These are phyloP conservation scores for Calephelis nemesis DNA, from an alignment of 1,140 invertebrate species.

Conservation along the genomic window DNA sequence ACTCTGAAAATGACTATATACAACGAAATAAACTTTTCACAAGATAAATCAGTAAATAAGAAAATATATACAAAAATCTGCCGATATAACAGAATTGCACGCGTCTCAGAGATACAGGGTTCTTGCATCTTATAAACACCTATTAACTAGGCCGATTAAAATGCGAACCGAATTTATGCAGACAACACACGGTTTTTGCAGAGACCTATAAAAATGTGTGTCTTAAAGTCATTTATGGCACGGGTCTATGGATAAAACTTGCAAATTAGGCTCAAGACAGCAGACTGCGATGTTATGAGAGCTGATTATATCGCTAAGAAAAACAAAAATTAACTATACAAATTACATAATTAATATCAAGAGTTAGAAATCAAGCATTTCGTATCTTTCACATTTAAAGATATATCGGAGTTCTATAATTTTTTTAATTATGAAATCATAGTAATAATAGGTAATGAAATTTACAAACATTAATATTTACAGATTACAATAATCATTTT, in stretches of 20 bases:
- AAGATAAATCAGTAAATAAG: constrained; percentile 52
- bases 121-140: constrained; percentile 48
- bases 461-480: too few relatives aligned
- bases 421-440: too few relatives aligned
- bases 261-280: not conserved
- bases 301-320: not conserved
- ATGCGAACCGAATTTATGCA: constrained; percentile 47
- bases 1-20: constrained; percentile 44
- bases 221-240: constrained; percentile 47
- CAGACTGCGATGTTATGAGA: not conserved
- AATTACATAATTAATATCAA: not conserved
- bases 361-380: too few relatives aligned
- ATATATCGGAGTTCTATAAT: too few relatives aligned
- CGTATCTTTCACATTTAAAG: too few relatives aligned
- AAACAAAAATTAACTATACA: not conserved
- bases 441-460: too few relatives aligned
- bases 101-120: constrained; percentile 46
- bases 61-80: constrained; percentile 74
- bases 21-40: constrained; percentile 44
- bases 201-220: constrained; percentile 75
- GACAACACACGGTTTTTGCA: constrained; percentile 73
- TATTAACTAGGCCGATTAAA: constrained; percentile 65
- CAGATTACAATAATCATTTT: too few relatives aligned
- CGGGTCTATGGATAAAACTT: constrained; percentile 17
- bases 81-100: constrained; percentile 60